phyloP scores from a whole-genome alignment of 2,797 vertebrate species.

The Pitangus sulphuratus region DNA sequence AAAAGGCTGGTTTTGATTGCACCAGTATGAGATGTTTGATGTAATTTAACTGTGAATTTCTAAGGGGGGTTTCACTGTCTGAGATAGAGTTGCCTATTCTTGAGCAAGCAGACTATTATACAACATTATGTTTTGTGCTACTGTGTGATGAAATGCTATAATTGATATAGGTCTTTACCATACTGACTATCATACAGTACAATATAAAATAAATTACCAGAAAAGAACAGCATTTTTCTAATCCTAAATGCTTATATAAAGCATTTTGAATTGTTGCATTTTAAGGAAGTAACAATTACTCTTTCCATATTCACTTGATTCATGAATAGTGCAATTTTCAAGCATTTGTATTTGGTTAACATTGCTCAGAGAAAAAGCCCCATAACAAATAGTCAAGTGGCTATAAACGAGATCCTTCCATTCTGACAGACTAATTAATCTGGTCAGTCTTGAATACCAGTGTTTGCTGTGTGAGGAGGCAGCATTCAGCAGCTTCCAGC shows the following conservation, averaged over 20 bases:
- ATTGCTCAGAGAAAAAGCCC: not conserved
- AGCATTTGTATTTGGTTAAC: slow-evolving; percentile 55
- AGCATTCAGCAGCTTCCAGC: not conserved
- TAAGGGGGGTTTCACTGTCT: not conserved
- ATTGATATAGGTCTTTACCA: slow-evolving; percentile 54
- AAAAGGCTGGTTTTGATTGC: slow-evolving; percentile 19
- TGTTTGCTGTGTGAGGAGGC: not conserved
- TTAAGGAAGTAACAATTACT: slow-evolving; percentile 53
- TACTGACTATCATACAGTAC: slow-evolving; percentile 29
- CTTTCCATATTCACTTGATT: slow-evolving; percentile 49
- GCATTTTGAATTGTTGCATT: slow-evolving; percentile 39
- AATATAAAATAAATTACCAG: slow-evolving; percentile 62
- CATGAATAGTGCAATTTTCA: slow-evolving; percentile 42
- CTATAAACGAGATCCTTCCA: slow-evolving; percentile 46
- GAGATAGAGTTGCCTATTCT: slow-evolving; percentile 24
- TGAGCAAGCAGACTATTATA: not conserved
- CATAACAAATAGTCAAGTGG: slow-evolving; percentile 35
- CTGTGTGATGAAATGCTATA: slow-evolving; percentile 55
- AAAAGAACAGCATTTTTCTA: slow-evolving; percentile 56
- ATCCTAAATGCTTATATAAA: slow-evolving; percentile 45
- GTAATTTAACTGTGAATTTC: slow-evolving; percentile 36
- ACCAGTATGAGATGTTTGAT: not conserved
- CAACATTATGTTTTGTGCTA: not conserved
- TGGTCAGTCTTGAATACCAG: slow-evolving; percentile 8
- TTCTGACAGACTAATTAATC: slow-evolving; percentile 62